Percentiles rank a stretch among this genome's conserved stretches.
These are phyloP conservation scores for Sceliomorpha sp. DNA, from an alignment of 2,888 invertebrate species.

Conservation along the genomic window DNA sequence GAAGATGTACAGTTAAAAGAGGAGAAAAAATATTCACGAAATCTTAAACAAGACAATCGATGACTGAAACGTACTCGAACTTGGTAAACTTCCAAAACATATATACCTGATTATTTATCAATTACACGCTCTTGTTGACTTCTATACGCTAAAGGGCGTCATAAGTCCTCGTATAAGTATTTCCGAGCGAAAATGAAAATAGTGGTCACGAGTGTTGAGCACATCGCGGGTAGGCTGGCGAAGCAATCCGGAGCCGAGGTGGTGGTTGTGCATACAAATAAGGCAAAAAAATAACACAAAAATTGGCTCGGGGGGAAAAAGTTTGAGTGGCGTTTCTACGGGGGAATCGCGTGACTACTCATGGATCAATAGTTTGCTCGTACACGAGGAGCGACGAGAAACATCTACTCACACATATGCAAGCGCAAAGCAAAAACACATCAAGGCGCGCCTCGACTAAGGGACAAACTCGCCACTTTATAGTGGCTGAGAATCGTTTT, in stretches of 20 bases:
- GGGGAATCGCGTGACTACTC: slow-evolving; percentile 80
- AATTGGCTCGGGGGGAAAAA: slow-evolving; percentile 65
- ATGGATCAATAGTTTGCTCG: slow-evolving; percentile 77
- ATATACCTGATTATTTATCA: no score
- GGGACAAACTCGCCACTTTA: slow-evolving; percentile 20
- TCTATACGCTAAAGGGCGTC: no score
- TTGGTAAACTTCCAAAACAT: no score
- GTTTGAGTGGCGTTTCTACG: slow-evolving; percentile 78
- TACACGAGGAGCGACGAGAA: slow-evolving; percentile 57
- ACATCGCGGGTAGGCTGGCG: slow-evolving; percentile 32
- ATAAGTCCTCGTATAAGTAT: not conserved
- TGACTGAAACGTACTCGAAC: no score
- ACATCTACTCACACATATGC: slow-evolving; percentile 33
- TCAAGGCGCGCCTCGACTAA: slow-evolving; percentile 31
- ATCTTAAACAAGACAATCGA: no score
- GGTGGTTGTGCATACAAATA: slow-evolving; percentile 55
- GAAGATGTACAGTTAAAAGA: no score
- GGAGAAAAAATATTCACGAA: no score
- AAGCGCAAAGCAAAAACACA: slow-evolving; percentile 29
- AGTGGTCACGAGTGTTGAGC: slow-evolving; percentile 11
- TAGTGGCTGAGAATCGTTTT: slow-evolving; percentile 43
- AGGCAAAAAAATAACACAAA: slow-evolving; percentile 52
- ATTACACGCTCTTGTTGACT: no score
- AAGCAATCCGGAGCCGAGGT: slow-evolving; percentile 48
- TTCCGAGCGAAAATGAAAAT: slow-evolving; percentile 35